A percentile compares a stretch with the other conserved stretches of the same genome.
Evolutionary conservation across 2,797 vertebrate species (phyloP).

Genomic region (Catamblyrhynchus diadema): DNA sequence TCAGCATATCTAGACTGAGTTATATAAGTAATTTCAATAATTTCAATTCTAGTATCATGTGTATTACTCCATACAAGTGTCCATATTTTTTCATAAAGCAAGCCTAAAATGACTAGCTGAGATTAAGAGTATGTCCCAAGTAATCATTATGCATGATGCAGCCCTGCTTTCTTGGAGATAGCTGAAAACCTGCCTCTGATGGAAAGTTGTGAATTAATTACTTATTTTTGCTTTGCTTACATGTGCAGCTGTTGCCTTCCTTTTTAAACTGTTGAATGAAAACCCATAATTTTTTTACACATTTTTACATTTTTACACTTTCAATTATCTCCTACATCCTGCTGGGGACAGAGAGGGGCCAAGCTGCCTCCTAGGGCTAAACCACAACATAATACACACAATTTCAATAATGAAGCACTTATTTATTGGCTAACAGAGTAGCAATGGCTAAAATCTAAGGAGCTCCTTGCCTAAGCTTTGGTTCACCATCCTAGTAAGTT

Average conservation of each 20-base stretch:
- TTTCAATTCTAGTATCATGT: background rate
- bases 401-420: background rate
- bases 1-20: background rate
- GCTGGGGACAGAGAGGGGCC: background rate
- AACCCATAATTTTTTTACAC: background rate
- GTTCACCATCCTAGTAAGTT: background rate
- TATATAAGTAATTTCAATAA: background rate
- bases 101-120: background rate
- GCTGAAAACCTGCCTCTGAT: background rate
- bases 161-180: background rate
- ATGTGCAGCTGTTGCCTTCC: background rate
- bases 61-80: background rate
- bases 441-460: background rate
- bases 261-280: background rate
- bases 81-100: background rate
- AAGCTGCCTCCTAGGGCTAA: background rate
- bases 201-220: background rate
- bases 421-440: background rate
- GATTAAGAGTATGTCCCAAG: background rate
- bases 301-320: background rate
- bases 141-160: accelerated
- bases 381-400: background rate
- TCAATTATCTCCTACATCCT: accelerated
- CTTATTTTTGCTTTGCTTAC: background rate
- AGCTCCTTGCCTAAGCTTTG: background rate